These are phyloP conservation scores for Platycnemis pennipes DNA, from an alignment of 2,888 invertebrate species.

Conservation along the genomic window DNA sequence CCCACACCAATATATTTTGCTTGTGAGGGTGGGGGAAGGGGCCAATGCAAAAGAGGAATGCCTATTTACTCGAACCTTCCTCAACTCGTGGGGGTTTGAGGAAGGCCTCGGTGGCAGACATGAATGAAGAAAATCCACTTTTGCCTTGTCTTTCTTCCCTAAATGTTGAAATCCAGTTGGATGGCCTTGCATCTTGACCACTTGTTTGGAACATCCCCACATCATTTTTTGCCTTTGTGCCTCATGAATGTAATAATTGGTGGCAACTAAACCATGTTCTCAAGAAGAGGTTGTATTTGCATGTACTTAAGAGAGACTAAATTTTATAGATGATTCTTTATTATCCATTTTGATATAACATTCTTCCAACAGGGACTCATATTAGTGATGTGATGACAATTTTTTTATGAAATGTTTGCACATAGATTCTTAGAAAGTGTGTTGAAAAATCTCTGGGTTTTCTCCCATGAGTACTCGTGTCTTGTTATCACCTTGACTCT, in stretches of 20 bases:
- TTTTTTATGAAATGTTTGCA: conserved; percentile 47
- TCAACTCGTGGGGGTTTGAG: background rate
- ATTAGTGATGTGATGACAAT: conserved; percentile 62
- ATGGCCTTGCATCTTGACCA: conserved; percentile 54
- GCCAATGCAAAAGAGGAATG: conserved; percentile 53
- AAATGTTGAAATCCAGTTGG: conserved; percentile 46
- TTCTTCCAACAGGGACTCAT: conserved; percentile 61
- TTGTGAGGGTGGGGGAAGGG: conserved; percentile 38
- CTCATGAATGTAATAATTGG: conserved; percentile 55
- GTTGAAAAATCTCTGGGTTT: conserved; percentile 36
- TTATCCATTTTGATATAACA: conserved; percentile 46
- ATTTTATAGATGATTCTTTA: conserved; percentile 61
- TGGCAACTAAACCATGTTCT: conserved; percentile 65
- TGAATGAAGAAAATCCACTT: conserved; percentile 5
- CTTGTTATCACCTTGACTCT: conserved; percentile 45
- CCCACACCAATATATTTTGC: background rate
- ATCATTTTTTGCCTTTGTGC: conserved; percentile 46
- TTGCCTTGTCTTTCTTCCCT: conserved; percentile 41
- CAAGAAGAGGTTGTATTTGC: conserved; percentile 60
- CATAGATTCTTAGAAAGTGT: conserved; percentile 54
- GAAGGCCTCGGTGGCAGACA: background rate
- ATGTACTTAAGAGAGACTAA: conserved; percentile 64
- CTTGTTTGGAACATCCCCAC: conserved; percentile 45
- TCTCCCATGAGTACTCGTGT: conserved; percentile 39
- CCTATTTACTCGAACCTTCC: conserved; percentile 38